phyloP scores from a whole-genome alignment of 2,888 invertebrate species.

The Cerceris rybyensis region DNA sequence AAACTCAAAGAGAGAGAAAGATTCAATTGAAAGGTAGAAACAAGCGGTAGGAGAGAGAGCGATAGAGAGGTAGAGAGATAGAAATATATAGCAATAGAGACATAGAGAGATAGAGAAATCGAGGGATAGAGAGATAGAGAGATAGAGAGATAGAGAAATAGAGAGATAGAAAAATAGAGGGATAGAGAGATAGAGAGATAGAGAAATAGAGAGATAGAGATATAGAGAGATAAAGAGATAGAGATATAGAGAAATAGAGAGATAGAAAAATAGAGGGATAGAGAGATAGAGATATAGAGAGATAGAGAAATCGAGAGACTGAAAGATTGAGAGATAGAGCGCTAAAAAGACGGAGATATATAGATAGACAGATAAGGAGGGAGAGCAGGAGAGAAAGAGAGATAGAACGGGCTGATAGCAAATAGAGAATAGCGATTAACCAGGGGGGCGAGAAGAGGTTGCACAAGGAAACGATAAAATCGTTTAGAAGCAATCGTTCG shows the following conservation, averaged over 20 bases:
- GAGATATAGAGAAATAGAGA: background rate
- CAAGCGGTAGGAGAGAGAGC: too few relatives aligned
- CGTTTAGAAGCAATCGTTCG: conserved; percentile 21
- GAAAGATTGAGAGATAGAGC: too few relatives aligned
- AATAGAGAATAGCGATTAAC: conserved; percentile 7
- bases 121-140: background rate
- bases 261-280: too few relatives aligned
- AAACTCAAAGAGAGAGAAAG: too few relatives aligned
- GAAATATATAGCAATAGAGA: background rate
- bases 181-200: background rate
- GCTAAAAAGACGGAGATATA: background rate
- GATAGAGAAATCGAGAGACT: too few relatives aligned
- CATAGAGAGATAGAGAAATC: too few relatives aligned
- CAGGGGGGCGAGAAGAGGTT: conserved; percentile 12
- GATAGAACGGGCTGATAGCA: conserved; percentile 29
- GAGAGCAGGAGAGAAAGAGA: too few relatives aligned
- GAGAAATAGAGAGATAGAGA: background rate
- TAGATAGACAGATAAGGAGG: background rate
- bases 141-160: too few relatives aligned
- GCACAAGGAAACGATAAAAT: conserved; percentile 39
- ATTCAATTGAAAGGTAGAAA: too few relatives aligned
- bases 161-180: background rate
- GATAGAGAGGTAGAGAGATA: too few relatives aligned
- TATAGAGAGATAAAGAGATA: background rate
- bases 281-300: too few relatives aligned